Evolutionary conservation across 1,140 invertebrate species (phyloP).

Genomic region (Branchinecta lynchi): DNA sequence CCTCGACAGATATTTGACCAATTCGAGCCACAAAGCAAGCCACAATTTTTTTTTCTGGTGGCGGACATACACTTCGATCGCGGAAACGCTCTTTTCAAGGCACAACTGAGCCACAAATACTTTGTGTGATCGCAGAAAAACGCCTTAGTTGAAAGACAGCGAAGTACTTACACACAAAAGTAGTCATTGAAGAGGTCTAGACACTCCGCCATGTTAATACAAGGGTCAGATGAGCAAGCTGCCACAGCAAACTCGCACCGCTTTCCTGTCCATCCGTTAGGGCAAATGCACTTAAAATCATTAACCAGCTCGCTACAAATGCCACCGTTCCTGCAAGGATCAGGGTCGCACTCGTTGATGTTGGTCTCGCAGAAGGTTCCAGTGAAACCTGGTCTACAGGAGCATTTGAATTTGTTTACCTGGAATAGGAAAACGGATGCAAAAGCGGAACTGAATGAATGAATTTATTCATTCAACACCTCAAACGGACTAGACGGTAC

Average conservation of each 20-base stretch:
- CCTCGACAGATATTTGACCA: too few species aligned
- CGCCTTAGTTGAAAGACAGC: slow-evolving; percentile 11
- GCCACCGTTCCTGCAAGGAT: slow-evolving; percentile 74
- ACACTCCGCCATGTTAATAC: slow-evolving; percentile 81
- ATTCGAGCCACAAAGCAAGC: too few species aligned
- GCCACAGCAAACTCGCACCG: slow-evolving; percentile 75
- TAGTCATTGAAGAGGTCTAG: slow-evolving; percentile 86
- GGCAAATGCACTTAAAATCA: slow-evolving; percentile 64
- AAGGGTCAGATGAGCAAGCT: slow-evolving; percentile 65
- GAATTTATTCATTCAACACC: not conserved
- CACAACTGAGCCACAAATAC: too few species aligned
- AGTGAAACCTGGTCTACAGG: slow-evolving; percentile 28
- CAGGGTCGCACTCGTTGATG: slow-evolving; percentile 73
- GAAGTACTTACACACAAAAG: slow-evolving; percentile 71
- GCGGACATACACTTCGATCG: too few species aligned
- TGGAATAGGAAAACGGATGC: slow-evolving; percentile 1
- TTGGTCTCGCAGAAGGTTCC: slow-evolving; percentile 38
- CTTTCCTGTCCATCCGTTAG: slow-evolving; percentile 64
- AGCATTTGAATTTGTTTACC: slow-evolving; percentile 26
- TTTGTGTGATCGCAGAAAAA: too few species aligned
- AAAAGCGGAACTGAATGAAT: not conserved
- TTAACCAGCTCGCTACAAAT: slow-evolving; percentile 73
- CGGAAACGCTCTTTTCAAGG: too few species aligned
- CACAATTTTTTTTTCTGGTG: too few species aligned
- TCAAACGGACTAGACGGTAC: too few species aligned